Evolutionary conservation across 2,113 vertebrate species (phyloP).

Genomic region (Chaenogobius annularis): DNA sequence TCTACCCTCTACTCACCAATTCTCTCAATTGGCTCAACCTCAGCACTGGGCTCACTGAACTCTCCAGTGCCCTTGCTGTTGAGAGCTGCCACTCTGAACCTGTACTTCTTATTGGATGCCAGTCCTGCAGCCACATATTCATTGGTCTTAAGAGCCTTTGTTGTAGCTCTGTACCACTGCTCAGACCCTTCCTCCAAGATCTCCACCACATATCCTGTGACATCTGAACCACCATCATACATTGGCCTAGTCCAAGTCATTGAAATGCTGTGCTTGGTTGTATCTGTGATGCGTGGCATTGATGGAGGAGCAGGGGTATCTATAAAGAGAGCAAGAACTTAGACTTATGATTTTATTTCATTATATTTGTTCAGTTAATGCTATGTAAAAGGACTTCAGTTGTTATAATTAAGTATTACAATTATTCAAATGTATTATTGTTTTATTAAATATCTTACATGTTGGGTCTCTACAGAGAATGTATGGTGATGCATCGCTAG

Average conservation of each 20-base stretch:
- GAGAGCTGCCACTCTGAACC: slow-evolving; percentile 90
- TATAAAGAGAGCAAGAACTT: slow-evolving; percentile 49
- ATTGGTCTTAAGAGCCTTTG: slow-evolving; percentile 81
- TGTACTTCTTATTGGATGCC: slow-evolving; percentile 87
- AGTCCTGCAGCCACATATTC: slow-evolving; percentile 87
- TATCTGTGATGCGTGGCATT: slow-evolving; percentile 90
- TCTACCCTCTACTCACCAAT: slow-evolving; percentile 80
- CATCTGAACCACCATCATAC: slow-evolving; percentile 92
- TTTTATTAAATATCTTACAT: slow-evolving; percentile 81
- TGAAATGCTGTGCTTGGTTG: slow-evolving; percentile 92
- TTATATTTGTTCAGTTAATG: neutral
- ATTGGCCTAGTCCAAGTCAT: slow-evolving; percentile 94
- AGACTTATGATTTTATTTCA: neutral
- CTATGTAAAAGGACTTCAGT: neutral
- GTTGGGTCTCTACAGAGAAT: slow-evolving; percentile 93
- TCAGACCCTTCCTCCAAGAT: slow-evolving; percentile 90
- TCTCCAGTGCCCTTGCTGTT: slow-evolving; percentile 92
- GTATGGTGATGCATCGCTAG: slow-evolving; percentile 91
- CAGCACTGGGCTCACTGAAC: slow-evolving; percentile 87
- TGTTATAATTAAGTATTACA: neutral
- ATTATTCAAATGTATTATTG: neutral
- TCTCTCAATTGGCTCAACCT: slow-evolving; percentile 89
- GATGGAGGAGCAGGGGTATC: slow-evolving; percentile 94
- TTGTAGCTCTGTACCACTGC: slow-evolving; percentile 91
- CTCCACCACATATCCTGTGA: slow-evolving; percentile 91